Evolutionary conservation across 1,140 invertebrate genomes (phyloP).

Genomic region (Mesaphorura yosii): DNA sequence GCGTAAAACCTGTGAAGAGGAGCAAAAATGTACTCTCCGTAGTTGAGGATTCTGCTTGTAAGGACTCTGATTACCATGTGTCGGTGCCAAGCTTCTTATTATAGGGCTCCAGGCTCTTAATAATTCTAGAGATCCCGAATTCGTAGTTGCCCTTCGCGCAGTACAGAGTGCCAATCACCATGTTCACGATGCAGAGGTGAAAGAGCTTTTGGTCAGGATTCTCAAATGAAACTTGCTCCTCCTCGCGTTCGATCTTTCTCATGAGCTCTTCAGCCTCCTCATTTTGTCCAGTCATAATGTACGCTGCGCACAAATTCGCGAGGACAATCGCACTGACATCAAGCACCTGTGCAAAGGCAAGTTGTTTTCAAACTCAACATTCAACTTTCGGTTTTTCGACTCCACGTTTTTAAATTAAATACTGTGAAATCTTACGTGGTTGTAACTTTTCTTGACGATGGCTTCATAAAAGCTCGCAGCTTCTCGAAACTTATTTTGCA

Average conservation of each 20-base stretch:
- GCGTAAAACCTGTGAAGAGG: constrained; percentile 59
- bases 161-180: constrained; percentile 97
- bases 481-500: constrained; percentile 98
- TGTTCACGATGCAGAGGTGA: constrained; percentile 96
- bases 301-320: constrained; percentile 96
- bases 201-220: constrained; percentile 91
- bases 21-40: neutral
- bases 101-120: constrained; percentile 90
- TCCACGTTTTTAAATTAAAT: neutral
- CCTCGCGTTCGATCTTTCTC: constrained; percentile 96
- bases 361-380: constrained; percentile 5
- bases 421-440: constrained; percentile 54
- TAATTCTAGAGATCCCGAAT: constrained; percentile 94
- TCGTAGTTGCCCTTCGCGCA: constrained; percentile 99
- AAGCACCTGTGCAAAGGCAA: constrained; percentile 59
- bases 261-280: constrained; percentile 98
- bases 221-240: constrained; percentile 82
- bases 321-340: constrained; percentile 91
- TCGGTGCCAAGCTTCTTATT: constrained; percentile 90
- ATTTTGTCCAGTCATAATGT: constrained; percentile 80
- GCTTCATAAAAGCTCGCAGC: constrained; percentile 97
- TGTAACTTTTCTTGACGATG: constrained; percentile 92
- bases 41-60: neutral
- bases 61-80: constrained; percentile 75
- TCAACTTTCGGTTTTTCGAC: constrained; percentile 6